These are phyloP conservation scores for Zaprionus davidi DNA, from an alignment of 1,140 invertebrate species.

Conservation along the genomic window DNA sequence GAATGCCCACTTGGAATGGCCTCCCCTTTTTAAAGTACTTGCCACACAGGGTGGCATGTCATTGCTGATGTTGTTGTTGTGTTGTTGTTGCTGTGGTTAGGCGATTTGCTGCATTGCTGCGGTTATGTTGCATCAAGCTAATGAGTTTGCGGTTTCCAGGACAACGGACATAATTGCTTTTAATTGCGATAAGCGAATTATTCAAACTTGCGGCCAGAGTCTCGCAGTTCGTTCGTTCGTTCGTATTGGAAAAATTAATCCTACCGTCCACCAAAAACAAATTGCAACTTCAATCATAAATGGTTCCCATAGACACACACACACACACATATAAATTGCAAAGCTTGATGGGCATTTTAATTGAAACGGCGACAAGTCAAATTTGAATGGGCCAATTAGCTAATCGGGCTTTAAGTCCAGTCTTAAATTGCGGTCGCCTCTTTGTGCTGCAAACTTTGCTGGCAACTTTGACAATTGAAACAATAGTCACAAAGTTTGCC, in stretches of 20 bases:
- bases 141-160: conserved; percentile 76
- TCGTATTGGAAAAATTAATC: neutral
- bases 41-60: neutral
- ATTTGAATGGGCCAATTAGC: conserved; percentile 62
- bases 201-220: conserved; percentile 57
- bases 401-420: conserved; percentile 62
- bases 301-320: neutral
- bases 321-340: conserved; percentile 8
- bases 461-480: conserved; percentile 67
- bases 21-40: neutral
- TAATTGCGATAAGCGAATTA: conserved; percentile 81
- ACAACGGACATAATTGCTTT: conserved; percentile 80
- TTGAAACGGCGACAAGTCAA: conserved; percentile 58
- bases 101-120: conserved; percentile 73
- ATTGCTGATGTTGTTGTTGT: conserved; percentile 22
- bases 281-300: neutral
- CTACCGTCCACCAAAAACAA: neutral
- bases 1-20: neutral
- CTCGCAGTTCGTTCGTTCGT: too few relatives aligned
- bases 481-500: conserved; percentile 61
- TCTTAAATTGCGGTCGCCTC: conserved; percentile 30
- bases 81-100: conserved; percentile 43
- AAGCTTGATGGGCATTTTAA: conserved; percentile 42
- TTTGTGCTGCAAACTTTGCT: conserved; percentile 49
- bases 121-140: conserved; percentile 78